These are phyloP conservation scores for Rhagologus leucostigma DNA, from an alignment of 2,113 vertebrate species.

Conservation along the genomic window DNA sequence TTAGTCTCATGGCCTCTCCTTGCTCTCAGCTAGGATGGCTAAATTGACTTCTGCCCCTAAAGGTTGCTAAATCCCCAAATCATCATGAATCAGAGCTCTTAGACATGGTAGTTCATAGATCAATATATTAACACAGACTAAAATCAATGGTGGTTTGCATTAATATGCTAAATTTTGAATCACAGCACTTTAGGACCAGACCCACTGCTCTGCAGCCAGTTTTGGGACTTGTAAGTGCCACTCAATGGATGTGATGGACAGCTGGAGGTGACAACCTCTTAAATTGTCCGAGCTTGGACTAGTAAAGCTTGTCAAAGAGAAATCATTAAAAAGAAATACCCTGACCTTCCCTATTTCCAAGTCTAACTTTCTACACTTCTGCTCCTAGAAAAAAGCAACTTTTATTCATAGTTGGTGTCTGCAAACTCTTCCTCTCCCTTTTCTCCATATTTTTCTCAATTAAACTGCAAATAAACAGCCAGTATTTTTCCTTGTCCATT, in stretches of 20 bases:
- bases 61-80: neutral
- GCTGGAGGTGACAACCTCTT: constrained; percentile 34
- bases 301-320: neutral
- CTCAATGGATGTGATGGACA: constrained; percentile 30
- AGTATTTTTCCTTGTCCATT: neutral
- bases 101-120: neutral
- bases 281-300: constrained; percentile 14
- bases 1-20: neutral
- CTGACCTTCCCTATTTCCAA: neutral
- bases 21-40: neutral
- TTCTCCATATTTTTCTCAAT: neutral
- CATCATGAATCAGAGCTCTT: neutral
- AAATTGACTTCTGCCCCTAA: neutral
- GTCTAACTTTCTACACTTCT: neutral
- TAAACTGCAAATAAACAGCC: neutral
- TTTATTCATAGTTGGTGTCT: neutral
- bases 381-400: neutral
- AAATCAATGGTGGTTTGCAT: constrained; percentile 51
- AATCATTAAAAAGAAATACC: constrained; percentile 15
- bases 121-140: constrained; percentile 26
- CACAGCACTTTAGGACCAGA: neutral
- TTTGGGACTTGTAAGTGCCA: neutral
- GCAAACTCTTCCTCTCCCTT: neutral
- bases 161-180: neutral
- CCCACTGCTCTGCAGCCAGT: neutral